Evolutionary conservation across 2,797 vertebrate species (phyloP).

Genomic region (Hapalemur alaotrensis): DNA sequence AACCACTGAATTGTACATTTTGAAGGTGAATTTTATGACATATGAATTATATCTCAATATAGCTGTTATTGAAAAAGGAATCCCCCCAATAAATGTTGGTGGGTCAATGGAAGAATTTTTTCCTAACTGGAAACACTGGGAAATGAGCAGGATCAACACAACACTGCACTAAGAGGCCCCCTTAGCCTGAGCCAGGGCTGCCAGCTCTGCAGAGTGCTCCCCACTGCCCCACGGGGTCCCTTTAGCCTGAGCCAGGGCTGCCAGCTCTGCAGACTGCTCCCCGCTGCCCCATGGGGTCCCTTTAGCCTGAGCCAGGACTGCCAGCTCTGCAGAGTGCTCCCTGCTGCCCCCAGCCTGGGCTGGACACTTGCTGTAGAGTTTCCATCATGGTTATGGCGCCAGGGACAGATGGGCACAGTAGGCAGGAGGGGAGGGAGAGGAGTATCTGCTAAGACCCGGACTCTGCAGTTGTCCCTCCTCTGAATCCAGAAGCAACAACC

Average conservation of each 20-base stretch:
- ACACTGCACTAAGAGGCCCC: neutral
- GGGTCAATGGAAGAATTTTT: no score
- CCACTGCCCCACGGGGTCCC: no score
- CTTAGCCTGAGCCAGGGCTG: no score
- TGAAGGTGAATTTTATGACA: neutral
- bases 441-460: neutral
- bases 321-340: no score
- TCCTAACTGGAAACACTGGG: neutral
- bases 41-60: neutral
- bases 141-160: neutral
- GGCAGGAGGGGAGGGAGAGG: neutral
- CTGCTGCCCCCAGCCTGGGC: neutral
- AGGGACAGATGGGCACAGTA: neutral
- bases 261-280: no score
- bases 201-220: no score
- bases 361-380: fast-evolving
- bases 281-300: no score
- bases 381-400: neutral
- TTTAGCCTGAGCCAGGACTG: no score
- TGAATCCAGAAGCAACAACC: neutral
- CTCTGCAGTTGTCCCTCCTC: neutral
- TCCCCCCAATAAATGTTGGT: neutral
- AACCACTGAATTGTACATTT: neutral
- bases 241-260: no score
- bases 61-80: neutral